Evolutionary conservation across 2,888 invertebrate species (phyloP).

Genomic region (Cryptus viduatorius): DNA sequence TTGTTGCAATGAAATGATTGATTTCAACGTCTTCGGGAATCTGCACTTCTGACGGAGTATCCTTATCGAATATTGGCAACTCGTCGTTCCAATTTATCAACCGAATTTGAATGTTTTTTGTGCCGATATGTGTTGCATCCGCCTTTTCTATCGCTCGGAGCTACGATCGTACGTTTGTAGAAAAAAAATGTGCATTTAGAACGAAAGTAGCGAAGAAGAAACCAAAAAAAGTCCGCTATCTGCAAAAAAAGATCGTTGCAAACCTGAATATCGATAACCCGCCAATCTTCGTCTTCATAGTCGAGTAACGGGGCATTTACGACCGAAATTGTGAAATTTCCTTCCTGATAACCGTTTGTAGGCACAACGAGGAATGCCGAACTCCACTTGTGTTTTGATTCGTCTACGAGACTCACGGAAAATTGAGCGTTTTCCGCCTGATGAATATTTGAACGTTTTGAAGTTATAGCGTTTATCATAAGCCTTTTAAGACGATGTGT

Average conservation of each 20-base stretch:
- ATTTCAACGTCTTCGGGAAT: constrained; percentile 87
- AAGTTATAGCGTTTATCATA: background rate
- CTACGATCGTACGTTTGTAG: constrained; percentile 72
- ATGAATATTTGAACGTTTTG: constrained; percentile 33
- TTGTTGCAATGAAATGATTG: constrained; percentile 85
- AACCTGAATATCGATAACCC: constrained; percentile 84
- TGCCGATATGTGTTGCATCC: constrained; percentile 81
- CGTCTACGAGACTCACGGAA: constrained; percentile 83
- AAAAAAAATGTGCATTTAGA: background rate
- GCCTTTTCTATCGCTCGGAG: constrained; percentile 80
- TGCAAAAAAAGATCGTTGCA: background rate
- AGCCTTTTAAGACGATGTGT: background rate
- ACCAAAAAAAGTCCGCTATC: background rate
- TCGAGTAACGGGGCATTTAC: constrained; percentile 86
- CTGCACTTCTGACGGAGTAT: constrained; percentile 81
- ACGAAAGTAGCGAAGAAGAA: background rate
- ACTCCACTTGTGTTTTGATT: constrained; percentile 76
- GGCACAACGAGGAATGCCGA: constrained; percentile 88
- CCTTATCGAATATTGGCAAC: constrained; percentile 87
- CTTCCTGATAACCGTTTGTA: constrained; percentile 87
- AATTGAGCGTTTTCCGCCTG: constrained; percentile 88
- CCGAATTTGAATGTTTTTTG: constrained; percentile 85
- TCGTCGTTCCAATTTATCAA: constrained; percentile 91
- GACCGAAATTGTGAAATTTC: constrained; percentile 87
- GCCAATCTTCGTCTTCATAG: constrained; percentile 87